Evolutionary conservation across 2,888 invertebrate species (phyloP).

Genomic region (Lasioglossum zephyrum): DNA sequence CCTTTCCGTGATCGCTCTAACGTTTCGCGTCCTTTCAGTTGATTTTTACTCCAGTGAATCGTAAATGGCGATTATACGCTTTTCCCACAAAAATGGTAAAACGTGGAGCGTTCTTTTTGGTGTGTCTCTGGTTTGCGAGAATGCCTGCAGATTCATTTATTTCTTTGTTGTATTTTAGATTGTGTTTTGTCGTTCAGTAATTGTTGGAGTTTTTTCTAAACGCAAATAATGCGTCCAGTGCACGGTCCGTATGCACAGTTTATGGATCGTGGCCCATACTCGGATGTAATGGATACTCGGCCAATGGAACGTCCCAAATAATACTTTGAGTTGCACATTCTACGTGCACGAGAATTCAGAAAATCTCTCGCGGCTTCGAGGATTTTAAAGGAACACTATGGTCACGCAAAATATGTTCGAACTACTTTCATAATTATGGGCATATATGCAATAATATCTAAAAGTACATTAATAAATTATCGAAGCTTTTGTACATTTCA

Average conservation of each 20-base stretch:
- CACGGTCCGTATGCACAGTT: constrained; percentile 75
- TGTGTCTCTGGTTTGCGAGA: too few species aligned
- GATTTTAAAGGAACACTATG: neutral
- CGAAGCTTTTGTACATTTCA: neutral
- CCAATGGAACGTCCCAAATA: constrained; percentile 83
- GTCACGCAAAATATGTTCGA: neutral
- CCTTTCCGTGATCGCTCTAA: too few species aligned
- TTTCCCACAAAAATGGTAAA: too few species aligned
- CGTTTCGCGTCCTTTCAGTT: neutral
- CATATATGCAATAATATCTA: neutral
- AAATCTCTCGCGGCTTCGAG: constrained; percentile 18
- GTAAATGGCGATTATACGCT: too few species aligned
- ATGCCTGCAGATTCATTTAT: neutral
- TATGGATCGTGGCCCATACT: constrained; percentile 79
- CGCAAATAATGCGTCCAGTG: constrained; percentile 58
- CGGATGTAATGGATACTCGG: constrained; percentile 79
- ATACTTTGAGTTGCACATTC: constrained; percentile 80
- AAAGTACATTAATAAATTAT: neutral
- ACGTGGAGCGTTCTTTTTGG: too few species aligned
- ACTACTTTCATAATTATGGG: too few species aligned
- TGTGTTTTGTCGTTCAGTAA: neutral
- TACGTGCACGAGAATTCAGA: constrained; percentile 45
- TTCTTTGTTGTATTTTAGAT: neutral
- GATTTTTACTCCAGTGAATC: too few species aligned
- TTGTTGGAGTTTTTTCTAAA: constrained; percentile 37